Evolutionary conservation across 2,888 invertebrate species (phyloP).

Genomic region (Melipona beecheii): DNA sequence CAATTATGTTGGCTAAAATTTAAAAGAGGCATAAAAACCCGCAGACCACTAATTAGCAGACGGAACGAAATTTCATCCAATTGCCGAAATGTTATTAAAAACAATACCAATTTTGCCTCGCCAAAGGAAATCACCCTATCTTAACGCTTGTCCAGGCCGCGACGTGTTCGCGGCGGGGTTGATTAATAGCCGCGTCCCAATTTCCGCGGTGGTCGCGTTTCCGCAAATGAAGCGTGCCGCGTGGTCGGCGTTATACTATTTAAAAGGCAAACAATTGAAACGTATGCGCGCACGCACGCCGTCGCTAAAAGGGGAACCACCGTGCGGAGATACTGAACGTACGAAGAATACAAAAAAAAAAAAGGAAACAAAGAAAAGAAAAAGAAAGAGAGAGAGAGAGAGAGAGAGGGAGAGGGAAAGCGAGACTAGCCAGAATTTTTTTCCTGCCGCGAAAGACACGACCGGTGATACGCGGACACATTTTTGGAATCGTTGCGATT

Average conservation of each 20-base stretch:
- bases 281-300: conserved; percentile 21
- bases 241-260: conserved; percentile 41
- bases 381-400: neutral
- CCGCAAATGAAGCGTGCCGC: conserved; percentile 50
- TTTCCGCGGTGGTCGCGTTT: conserved; percentile 48
- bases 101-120: neutral
- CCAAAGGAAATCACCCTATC: conserved; percentile 1
- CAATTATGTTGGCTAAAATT: too few species aligned
- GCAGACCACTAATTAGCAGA: too few species aligned
- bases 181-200: conserved; percentile 53
- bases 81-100: neutral
- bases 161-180: conserved; percentile 22
- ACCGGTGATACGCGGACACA: conserved; percentile 17
- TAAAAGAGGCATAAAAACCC: too few species aligned
- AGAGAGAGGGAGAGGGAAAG: neutral
- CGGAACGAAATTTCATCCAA: neutral
- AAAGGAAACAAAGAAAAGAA: neutral
- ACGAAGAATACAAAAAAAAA: neutral
- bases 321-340: neutral
- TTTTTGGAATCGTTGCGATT: conserved; percentile 28
- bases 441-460: neutral
- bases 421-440: neutral
- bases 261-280: conserved; percentile 53
- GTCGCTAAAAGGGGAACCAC: neutral
- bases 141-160: conserved; percentile 18